phyloP scores from a whole-genome alignment of 1,140 invertebrate genomes.

The Penaeus indicus region DNA sequence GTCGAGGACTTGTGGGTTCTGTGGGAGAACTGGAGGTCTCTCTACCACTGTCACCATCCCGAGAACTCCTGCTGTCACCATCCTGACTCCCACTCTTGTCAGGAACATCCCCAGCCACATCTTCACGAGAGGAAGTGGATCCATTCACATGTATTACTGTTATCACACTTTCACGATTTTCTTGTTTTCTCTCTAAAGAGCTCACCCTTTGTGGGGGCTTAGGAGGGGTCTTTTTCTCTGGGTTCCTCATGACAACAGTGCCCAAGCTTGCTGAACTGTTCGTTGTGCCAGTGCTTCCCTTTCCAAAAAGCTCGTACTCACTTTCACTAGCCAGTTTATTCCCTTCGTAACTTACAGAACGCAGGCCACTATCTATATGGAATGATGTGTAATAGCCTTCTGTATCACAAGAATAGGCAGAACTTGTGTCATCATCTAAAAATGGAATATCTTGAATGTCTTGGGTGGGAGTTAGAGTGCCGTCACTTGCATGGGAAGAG shows the following conservation, averaged over 20 bases:
- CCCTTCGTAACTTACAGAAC: slow-evolving; percentile 69
- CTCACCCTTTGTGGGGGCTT: slow-evolving; percentile 68
- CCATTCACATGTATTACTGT: slow-evolving; percentile 68
- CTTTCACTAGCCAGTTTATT: slow-evolving; percentile 54
- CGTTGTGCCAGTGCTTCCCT: slow-evolving; percentile 89
- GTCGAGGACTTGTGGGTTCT: slow-evolving; percentile 76
- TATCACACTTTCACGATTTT: slow-evolving; percentile 67
- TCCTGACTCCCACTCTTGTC: slow-evolving; percentile 78
- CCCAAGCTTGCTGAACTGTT: slow-evolving; percentile 82
- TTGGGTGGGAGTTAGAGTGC: slow-evolving; percentile 86
- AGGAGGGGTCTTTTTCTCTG: slow-evolving; percentile 65
- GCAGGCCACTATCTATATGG: slow-evolving; percentile 93
- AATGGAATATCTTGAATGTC: slow-evolving; percentile 75
- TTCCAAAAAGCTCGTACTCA: slow-evolving; percentile 78
- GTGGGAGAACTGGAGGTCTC: slow-evolving; percentile 86
- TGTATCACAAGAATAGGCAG: slow-evolving; percentile 94
- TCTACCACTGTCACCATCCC: slow-evolving; percentile 83
- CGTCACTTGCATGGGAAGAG: slow-evolving; percentile 86
- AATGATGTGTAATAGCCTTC: slow-evolving; percentile 98
- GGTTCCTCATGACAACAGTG: slow-evolving; percentile 76
- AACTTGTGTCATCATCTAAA: slow-evolving; percentile 90
- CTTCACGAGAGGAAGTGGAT: slow-evolving; percentile 69
- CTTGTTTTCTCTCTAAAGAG: slow-evolving; percentile 67
- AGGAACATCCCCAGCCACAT: slow-evolving; percentile 71
- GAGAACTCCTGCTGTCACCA: slow-evolving; percentile 72